Base-by-base conservation (phyloP, 2,797 vertebrate species). In the Masticophis lateralis region DNA sequence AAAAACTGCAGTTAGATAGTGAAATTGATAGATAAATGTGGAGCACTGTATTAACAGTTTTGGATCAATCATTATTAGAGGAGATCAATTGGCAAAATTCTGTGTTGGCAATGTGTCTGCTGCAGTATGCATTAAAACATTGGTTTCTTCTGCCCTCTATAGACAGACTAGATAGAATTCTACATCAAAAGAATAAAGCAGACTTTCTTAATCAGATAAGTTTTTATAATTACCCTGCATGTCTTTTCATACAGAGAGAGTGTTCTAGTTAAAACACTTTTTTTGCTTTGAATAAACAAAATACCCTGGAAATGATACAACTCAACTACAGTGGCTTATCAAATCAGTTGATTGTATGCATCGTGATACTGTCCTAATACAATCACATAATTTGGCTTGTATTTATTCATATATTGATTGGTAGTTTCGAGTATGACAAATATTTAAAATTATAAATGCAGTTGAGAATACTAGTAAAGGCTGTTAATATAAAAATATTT, bases 401-500 rank as follows among this genome's bases (percentile, higher is more conserved):
- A 57, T 92, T 92, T 28, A 43, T 83, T 91, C 25, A 63, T 89
- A 16, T 55, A 86, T n/a, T 14, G 20, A 53, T 69, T 28, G 25
- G 20, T 60, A n/a, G 12, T 53, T 57, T 89, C 5, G 2, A 55
- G 66, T 66, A 28, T 28, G 63, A 37, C 27, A 59, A 90, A 16
- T 93, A 86, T 69, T 69, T 20, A 90, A 53, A 92, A 89, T 32
- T 59, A 27, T 74, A 91, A 74, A 0, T 86, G 16, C 32, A 4
- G 14, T 74, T 90, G 87, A 95, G 87, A 93, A 88, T 95, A 92
- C 95, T 97, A 91, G 93, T 96, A 97, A 97, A 97, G 97, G 94
- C 94, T 97, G 59, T 94, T 97, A 92, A 96, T 95, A 95, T 95
- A 79, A 93, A 88, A 95, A 61, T 87, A 43, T 86, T 47, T 43